Evolutionary conservation across 2,113 vertebrate species (phyloP).

Genomic region (Phycodurus eques): DNA sequence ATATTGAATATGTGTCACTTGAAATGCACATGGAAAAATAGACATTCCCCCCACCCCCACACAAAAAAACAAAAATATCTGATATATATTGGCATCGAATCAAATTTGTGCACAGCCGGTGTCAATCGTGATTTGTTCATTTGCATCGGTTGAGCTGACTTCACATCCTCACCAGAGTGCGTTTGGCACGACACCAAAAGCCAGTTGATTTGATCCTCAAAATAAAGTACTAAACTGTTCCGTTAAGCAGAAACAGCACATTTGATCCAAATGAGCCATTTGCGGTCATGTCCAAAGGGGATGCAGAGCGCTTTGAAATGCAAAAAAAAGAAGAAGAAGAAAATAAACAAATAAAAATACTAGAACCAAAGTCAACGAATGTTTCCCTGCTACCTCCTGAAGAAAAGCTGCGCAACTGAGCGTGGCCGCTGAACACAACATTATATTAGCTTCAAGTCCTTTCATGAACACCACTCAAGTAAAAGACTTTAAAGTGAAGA

Average conservation of each 20-base stretch:
- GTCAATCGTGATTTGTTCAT: too few species aligned
- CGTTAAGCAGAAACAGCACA: neutral
- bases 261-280: neutral
- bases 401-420: conserved; percentile 24
- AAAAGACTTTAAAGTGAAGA: conserved; percentile 48
- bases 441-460: conserved; percentile 29
- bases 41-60: too few species aligned
- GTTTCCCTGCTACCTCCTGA: neutral
- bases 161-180: neutral
- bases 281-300: neutral
- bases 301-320: neutral
- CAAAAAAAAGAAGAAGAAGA: neutral
- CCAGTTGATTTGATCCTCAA: neutral
- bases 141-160: too few species aligned
- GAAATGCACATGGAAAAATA: too few species aligned
- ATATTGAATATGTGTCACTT: too few species aligned
- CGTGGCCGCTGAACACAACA: conserved; percentile 18
- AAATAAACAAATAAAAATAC: neutral
- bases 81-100: too few species aligned
- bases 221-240: neutral
- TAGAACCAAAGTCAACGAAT: neutral
- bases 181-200: neutral
- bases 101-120: too few species aligned
- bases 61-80: too few species aligned
- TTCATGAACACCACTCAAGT: conserved; percentile 47